Evolutionary conservation across 2,797 vertebrate genomes (phyloP), one percentile per base, ranked within the genome.

Genomic region (Enteromius thamalakanensis): DNA sequence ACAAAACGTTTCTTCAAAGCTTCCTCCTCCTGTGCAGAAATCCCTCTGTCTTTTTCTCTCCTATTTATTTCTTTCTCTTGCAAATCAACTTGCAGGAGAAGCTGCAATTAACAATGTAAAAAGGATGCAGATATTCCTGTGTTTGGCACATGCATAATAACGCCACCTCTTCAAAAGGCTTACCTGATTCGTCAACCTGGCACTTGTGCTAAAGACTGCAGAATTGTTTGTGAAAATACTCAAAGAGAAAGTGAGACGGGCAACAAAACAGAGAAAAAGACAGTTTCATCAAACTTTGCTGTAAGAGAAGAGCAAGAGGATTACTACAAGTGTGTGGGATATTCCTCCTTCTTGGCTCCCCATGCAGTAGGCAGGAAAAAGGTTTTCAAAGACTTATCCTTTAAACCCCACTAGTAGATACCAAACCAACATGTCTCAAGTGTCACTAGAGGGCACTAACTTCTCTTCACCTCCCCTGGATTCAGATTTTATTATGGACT

Each of bases 51-150:
- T 37, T 86, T 68, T 60, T 55, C 69, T 42, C n/a, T 32, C 26
- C 19, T 65, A 19, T 65, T 88, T 32, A 29, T 70, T 79, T 67
- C 76, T 94, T 94, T 94, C 92, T 93, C 92, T 94, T 95, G 94
- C 93, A 94, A 94, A 94, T 94, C 90, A 91, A 94, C 92, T 93
- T 92, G 88, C 88, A 86, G 89, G 89, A 92, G 92, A 92, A 89
- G 93, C 91, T 93, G 87, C 92, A 94, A 93, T 94, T 93, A 94
- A 95, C 93, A 94, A 94, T 94, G 91, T 92, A 92, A 92, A 87
- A 55, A 91, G 90, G 90, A 90, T 88, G 90, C 89, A 90, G 92
- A 91, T 89, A 94, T 94, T 92, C 92, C 91, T 91, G 91, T 91
- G 90, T 88, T 93, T 94, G 94, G 94, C 93, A 92, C 70, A 86